Evolutionary conservation across 2,888 invertebrate species (phyloP).

Genomic region (Spodoptera exigua): DNA sequence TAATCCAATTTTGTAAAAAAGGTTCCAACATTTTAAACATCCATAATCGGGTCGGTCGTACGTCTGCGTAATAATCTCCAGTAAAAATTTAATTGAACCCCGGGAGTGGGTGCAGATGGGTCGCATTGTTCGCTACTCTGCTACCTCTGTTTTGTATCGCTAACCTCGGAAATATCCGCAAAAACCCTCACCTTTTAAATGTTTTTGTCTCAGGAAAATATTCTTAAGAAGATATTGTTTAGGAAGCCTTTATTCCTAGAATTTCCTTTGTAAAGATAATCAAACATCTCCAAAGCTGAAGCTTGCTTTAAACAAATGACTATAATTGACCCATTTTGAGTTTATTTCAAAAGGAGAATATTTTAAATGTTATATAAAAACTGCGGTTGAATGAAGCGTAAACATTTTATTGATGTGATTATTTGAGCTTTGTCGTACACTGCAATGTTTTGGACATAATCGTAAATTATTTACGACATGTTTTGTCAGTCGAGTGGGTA

Average conservation of each 20-base stretch:
- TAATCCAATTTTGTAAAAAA: conserved; percentile 40
- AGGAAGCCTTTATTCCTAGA: conserved; percentile 44
- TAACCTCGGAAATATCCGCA: conserved; percentile 70
- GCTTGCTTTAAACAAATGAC: conserved; percentile 33
- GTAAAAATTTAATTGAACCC: conserved; percentile 89
- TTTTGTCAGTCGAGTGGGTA: conserved; percentile 14
- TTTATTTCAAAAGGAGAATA: conserved; percentile 24
- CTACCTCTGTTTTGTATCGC: conserved; percentile 50
- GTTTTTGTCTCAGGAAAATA: conserved; percentile 57
- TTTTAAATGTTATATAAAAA: conserved; percentile 28
- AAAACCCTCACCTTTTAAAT: conserved; percentile 67
- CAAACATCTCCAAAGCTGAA: conserved; percentile 52
- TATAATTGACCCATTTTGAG: conserved; percentile 30
- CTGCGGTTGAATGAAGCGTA: conserved; percentile 35
- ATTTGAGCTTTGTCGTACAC: conserved; percentile 9
- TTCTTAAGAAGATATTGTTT: conserved; percentile 53
- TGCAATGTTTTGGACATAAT: conserved; percentile 32
- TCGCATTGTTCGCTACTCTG: conserved; percentile 70
- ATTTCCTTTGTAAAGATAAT: conserved; percentile 61
- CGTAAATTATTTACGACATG: conserved; percentile 51
- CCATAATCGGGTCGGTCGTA: conserved; percentile 55
- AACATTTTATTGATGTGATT: conserved; percentile 46
- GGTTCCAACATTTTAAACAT: conserved; percentile 41
- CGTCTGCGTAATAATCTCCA: conserved; percentile 88
- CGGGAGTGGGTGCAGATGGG: conserved; percentile 82